Evolutionary conservation across 2,888 invertebrate species (phyloP), one percentile per base, ranked within the genome.

Genomic region (Cataglyphis albicans): DNA sequence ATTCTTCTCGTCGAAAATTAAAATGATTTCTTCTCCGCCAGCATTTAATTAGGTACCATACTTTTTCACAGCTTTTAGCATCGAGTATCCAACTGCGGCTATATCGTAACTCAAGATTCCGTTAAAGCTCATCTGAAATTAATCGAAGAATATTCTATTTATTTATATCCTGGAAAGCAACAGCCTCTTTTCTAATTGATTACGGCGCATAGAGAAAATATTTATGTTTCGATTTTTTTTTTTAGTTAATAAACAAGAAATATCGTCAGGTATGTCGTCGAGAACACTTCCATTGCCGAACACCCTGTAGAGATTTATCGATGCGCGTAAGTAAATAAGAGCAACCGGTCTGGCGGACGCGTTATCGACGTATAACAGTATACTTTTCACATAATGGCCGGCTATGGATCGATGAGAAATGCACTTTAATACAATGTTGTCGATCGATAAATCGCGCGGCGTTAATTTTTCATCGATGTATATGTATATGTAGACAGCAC

Each of bases 391-490:
- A 52, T 76, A 76, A 75, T 48, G 67, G n/a, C 52, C 75, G 52
- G 35, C 12, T 44, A n/a, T 18, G 67, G 74, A 65, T 67, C 67
- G 74, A 75, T 75, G 68, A 76, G 70, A 76, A 68, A 76, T 68
- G 75, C 75, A 76, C 75, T 76, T 67, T 75, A 74, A 74, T 74
- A 74, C 74, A 74, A 75, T 75, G 74, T 44, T 75, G 74, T 65
- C 74, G 74, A 18, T 41, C 48, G 48, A 75, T 75, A 75, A 76
- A 76, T 76, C 75, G 68, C 25, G 48, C 21, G 41, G 75, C 41
- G 75, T 81, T 81, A 75, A 88, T 83, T 88, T 85, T 72, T 70
- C 81, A 70, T 61, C 65, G 64, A 65, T 65, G 41, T 25, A 18
- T 48, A 61, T 52, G 18, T n/a, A 72, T 7, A 72, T 7, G 72